Evolutionary conservation across 2,888 invertebrate species (phyloP), one percentile per base, ranked within the genome.

Genomic region (Chrysina gloriosa): DNA sequence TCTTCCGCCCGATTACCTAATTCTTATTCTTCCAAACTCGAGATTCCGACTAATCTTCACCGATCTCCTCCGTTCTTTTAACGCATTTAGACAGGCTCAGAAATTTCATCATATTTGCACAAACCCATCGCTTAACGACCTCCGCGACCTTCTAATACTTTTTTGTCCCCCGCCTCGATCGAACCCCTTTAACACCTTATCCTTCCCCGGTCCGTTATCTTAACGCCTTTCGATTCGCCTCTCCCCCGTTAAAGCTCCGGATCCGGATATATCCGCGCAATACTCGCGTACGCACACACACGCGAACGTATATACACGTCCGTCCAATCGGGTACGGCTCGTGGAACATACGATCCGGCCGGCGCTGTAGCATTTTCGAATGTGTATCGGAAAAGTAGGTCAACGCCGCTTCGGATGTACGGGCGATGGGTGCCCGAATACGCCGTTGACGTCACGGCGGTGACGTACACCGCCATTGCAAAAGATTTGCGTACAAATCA

Each of bases 401-500:
- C 58, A 58, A 58, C 58, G 58, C n/a, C n/a, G n/a, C 52, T 58
- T 58, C 25, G 34, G 31, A 36, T 36, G 42, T 58, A 39, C 29
- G 31, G 14, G 52, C 34, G 14, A 19, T 31, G 29, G 52, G 56
- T 68, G 39, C 64, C 68, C 64, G 56, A 65, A 65, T 42, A 50
- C 42, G 50, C 39, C 34, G 39, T 47, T 68, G 68, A 68, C 68
- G 68, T 68, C 68, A 68, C 58, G 9, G 23, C 56, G 29, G 50
- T 68, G 68, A 68, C 68, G 68, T 68, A 64, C 11, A 36, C 14
- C 61, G 42, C 65, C 47, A 64, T 65, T 68, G 63, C 65, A 64
- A 56, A 65, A 68, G 58, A 67, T 67, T 45, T 67, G 65, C 61
- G 52, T 64, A 65, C 47, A 47, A 65, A 65, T 64, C 68, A 64